These are phyloP conservation scores for Hemiprocne comata DNA, from an alignment of 2,113 vertebrate genomes.

Conservation along the genomic window DNA sequence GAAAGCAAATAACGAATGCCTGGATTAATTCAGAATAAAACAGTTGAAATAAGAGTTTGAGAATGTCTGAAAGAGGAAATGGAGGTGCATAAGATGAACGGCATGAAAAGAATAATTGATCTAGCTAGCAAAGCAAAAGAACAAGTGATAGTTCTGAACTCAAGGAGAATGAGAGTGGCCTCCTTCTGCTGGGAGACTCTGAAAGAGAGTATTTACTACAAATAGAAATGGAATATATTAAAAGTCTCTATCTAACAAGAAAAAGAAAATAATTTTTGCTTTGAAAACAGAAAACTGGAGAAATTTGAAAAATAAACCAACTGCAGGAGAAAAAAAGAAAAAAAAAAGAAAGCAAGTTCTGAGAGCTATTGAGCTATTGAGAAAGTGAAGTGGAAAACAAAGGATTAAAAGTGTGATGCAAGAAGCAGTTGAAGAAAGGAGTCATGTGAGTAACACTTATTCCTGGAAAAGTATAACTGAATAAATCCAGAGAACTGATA, in stretches of 20 bases:
- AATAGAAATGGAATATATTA: background rate
- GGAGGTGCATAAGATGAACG: background rate
- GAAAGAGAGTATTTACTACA: background rate
- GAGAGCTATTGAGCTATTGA: background rate
- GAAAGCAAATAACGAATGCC: background rate
- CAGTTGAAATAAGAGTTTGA: background rate
- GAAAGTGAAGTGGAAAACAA: background rate
- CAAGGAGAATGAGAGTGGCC: background rate
- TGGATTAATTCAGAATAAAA: background rate
- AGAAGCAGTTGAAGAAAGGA: background rate
- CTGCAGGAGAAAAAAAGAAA: accelerated
- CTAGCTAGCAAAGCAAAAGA: background rate
- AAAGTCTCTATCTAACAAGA: background rate
- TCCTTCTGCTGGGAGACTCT: background rate
- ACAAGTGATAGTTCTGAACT: background rate
- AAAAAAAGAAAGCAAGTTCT: background rate
- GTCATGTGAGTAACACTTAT: background rate
- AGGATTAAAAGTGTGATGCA: background rate
- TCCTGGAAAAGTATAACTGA: background rate
- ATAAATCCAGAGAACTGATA: background rate
- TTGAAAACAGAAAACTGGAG: background rate
- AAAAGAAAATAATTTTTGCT: background rate
- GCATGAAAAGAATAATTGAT: background rate
- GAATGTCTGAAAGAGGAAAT: background rate
- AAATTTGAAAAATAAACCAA: background rate